Base-by-base conservation (phyloP, 2,888 invertebrate species). In the Agrenia bidenticulata region DNA sequence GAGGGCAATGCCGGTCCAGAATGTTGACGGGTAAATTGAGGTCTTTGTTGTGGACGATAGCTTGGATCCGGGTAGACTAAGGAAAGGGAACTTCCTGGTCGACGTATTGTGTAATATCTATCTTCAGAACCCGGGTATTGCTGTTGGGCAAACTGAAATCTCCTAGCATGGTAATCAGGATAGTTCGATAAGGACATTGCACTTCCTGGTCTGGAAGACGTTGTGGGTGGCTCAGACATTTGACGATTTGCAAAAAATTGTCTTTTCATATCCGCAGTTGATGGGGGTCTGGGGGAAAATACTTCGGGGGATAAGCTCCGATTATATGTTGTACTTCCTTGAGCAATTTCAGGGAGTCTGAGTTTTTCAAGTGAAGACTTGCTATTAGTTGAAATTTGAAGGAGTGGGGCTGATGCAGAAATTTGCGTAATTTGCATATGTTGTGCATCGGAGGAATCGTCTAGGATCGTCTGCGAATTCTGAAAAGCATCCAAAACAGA, bases 221-320 rank as follows among this genome's bases (percentile, higher is more conserved):
- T 5, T 5, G n/a, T 19, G 4, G 51, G 51, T 21, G 32, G 26
- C 5, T 24, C 26, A 2, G 19, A 24, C n/a, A 17, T 17, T 41
- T 37, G 39, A 4, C 37, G 2, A 21, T 4, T 2, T 7, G 56
- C 41, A 57, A 57, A 57, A 19, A 57, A 57, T 4, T 57, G 41
- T 19, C 56, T 4, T 19, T 37, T 9, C 19, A 57, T 19, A 4
- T 57, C 56, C 2, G 56, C 37, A 41, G 19, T 57, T 21, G 19
- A 17, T 11, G 17, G 41, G 19, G 56, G 56, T 15, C 56, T 27
- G 2, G 56, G 56, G 7, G 56, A 57, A 41, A 57, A 57, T 4
- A 57, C 39, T 15, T 37, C 41, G 2, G 56, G 56, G 56, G 56
- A 57, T 37, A 57, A 57, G 37, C 41, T 39, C n/a, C 55, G 27